Evolutionary conservation across 1,140 invertebrate species (phyloP).

Genomic region (Plectrocnemia conspersa): DNA sequence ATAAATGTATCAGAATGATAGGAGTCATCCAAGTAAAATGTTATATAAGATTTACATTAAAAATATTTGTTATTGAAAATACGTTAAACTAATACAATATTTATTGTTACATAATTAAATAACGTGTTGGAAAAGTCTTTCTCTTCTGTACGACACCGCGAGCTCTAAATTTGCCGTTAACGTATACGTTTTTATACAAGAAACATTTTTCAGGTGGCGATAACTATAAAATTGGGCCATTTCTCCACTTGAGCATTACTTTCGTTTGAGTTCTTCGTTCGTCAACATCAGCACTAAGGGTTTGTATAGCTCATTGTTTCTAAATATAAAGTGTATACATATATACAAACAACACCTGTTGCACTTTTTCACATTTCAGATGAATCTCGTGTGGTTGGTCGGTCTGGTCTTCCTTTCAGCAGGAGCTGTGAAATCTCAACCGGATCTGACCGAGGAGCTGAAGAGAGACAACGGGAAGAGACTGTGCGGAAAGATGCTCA

Average conservation of each 20-base stretch:
- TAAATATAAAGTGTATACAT: background rate
- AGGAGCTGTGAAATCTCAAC: constrained; percentile 1
- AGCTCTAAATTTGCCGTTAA: background rate
- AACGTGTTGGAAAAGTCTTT: too few relatives aligned
- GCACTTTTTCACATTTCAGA: constrained; percentile 17
- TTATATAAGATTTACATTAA: too few relatives aligned
- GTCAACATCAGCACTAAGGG: constrained; percentile 6
- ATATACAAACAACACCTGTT: background rate
- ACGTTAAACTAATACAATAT: too few relatives aligned
- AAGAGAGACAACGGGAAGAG: constrained; percentile 8
- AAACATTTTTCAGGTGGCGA: background rate
- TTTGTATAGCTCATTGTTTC: background rate
- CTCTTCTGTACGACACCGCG: background rate
- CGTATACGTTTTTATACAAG: constrained; percentile 1
- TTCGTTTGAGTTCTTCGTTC: constrained; percentile 15
- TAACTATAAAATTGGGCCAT: constrained; percentile 13
- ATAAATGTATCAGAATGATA: too few relatives aligned
- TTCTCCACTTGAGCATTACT: constrained; percentile 5
- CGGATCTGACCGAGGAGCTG: background rate
- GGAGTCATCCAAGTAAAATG: too few relatives aligned
- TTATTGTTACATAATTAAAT: too few relatives aligned
- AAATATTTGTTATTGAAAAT: too few relatives aligned
- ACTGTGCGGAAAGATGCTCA: constrained; percentile 19
- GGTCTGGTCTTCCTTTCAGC: constrained; percentile 24
- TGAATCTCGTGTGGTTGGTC: constrained; percentile 28